Base-by-base conservation (phyloP, 2,797 vertebrate genomes). In the Muscicapa comitata region DNA sequence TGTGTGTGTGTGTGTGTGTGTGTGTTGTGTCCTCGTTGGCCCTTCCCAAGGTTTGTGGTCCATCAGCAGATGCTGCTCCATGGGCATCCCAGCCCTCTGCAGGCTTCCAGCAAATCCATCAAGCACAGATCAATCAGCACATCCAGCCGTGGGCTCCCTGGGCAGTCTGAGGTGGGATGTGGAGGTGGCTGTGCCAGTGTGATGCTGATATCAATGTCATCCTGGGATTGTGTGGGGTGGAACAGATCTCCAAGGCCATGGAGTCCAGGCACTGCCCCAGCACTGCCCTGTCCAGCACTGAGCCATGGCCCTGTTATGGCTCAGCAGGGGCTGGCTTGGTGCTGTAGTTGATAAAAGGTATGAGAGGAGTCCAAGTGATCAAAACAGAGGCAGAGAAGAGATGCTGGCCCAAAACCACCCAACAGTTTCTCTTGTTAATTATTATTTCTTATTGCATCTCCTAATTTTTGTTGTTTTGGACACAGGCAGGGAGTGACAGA, bases 121-220 rank as follows among this genome's bases (percentile, higher is more conserved):
- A 1, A 1, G 1, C 13, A 8, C 40, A 6, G 14, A 31, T 73
- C 10, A 4, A 0, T 10, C 40, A 45, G 40, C 10, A 0, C 16
- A 1, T 9, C 11, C 35, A 31, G 10, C 54, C 40, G 0, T 1
- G 25, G 74, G 38, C n/a, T 45, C 48, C n/a, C 38, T 25, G 2
- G 13, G 15, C 16, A 6, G 28, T 7, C 28, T 11, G 19, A 16
- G 14, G 5, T 8, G 11, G 25, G 47, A 3, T 3, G 37, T 31
- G 5, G 53, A 12, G 21, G 70, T 17, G 65, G 10, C 74, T 55
- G 13, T 65, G 61, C 33, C 23, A 25, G 5, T 23, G 8, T 1
- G n/a, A 13, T 18, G 47, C 33, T 18, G 40, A 3, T 26, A 2
- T 2, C 0, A 0, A 0, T 16, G 61, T 2, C 4, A 25, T 12